Evolutionary conservation across 2,797 vertebrate species (phyloP).

Genomic region (Emys orbicularis): DNA sequence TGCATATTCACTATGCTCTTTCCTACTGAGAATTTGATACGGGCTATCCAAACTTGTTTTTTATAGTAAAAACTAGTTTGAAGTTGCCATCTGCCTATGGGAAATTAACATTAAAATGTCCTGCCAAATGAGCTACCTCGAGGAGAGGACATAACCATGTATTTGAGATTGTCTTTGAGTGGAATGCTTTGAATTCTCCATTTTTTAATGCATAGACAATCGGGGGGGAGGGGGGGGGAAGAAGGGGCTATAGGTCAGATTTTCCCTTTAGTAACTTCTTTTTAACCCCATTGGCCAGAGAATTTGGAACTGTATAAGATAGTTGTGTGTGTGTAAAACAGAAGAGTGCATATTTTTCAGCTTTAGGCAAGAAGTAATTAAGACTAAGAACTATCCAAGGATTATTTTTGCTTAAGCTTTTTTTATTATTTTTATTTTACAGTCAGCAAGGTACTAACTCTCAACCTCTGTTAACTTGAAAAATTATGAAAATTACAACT

Average conservation of each 20-base stretch:
- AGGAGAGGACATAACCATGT: not conserved
- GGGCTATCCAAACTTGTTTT: not conserved
- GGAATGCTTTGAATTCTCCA: not conserved
- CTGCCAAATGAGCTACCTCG: not conserved
- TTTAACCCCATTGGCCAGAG: not conserved
- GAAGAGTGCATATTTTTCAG: not conserved
- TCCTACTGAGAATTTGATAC: not conserved
- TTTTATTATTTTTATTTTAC: not conserved
- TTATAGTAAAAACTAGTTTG: not conserved
- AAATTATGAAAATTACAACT: not conserved
- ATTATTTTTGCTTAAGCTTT: not conserved
- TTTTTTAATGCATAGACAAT: not conserved
- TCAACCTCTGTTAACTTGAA: not conserved
- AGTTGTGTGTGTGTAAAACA: not conserved
- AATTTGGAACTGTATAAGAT: not conserved
- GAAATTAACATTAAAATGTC: not conserved
- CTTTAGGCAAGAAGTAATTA: not conserved
- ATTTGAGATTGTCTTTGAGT: not conserved
- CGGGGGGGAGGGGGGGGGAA: not conserved
- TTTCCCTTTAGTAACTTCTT: not conserved
- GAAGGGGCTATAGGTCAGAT: not conserved
- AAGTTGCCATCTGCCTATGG: not conserved
- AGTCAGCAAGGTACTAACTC: not conserved
- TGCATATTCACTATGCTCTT: not conserved
- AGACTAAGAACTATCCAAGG: not conserved